These are phyloP conservation scores for Orthosia gracilis DNA, from an alignment of 2,888 invertebrate species.

Conservation along the genomic window DNA sequence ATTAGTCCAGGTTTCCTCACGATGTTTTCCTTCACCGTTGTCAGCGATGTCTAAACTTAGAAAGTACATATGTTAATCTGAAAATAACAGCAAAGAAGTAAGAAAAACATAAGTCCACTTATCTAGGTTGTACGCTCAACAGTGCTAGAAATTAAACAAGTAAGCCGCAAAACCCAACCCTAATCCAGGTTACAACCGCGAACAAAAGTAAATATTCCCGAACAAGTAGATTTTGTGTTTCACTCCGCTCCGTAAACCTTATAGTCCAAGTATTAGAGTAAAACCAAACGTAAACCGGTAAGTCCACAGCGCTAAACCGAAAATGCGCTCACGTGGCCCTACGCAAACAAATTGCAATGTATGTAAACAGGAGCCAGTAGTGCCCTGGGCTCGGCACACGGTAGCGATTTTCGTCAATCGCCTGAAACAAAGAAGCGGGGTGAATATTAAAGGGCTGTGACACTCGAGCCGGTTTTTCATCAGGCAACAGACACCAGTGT, in stretches of 20 bases:
- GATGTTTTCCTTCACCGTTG: no score
- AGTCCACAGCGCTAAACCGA: slow-evolving; percentile 58
- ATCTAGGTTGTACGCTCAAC: neutral
- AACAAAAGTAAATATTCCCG: slow-evolving; percentile 41
- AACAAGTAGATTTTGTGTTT: slow-evolving; percentile 37
- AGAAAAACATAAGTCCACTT: neutral
- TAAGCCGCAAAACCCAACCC: neutral
- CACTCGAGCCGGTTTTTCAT: slow-evolving; percentile 89
- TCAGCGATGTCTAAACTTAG: no score
- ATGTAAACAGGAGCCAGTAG: slow-evolving; percentile 58
- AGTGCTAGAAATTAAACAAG: slow-evolving; percentile 8
- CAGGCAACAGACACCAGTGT: slow-evolving; percentile 85
- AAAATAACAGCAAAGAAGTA: neutral
- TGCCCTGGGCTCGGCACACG: slow-evolving; percentile 55
- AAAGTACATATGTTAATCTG: no score
- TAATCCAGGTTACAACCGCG: slow-evolving; percentile 18
- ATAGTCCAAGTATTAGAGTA: slow-evolving; percentile 43
- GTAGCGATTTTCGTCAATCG: slow-evolving; percentile 89
- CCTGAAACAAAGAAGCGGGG: slow-evolving; percentile 85
- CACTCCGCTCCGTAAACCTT: slow-evolving; percentile 43
- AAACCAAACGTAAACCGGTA: slow-evolving; percentile 54
- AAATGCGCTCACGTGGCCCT: slow-evolving; percentile 66
- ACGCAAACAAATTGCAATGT: slow-evolving; percentile 76
- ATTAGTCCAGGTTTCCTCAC: no score
- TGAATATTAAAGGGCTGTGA: slow-evolving; percentile 88